phyloP scores from a whole-genome alignment of 2,113 vertebrate species.

The Pomatostomus ruficeps region DNA sequence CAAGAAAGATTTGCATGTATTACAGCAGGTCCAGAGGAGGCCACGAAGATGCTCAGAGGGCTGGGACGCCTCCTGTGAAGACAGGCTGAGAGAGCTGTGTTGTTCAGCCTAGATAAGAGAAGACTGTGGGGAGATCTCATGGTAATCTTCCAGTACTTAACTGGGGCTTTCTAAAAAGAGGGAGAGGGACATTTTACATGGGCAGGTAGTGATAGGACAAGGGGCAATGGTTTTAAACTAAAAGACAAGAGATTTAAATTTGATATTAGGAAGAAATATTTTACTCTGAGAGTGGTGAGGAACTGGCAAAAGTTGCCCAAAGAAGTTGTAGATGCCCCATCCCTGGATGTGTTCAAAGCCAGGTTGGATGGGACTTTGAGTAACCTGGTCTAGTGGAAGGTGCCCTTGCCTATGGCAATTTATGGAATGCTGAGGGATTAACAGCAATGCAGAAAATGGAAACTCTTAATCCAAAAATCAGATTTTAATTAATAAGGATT shows the following conservation, averaged over 20 bases:
- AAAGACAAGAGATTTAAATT: background rate
- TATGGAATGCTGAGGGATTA: background rate
- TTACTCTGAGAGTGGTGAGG: background rate
- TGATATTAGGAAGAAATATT: background rate
- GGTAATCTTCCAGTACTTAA: background rate
- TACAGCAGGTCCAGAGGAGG: background rate
- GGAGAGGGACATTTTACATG: background rate
- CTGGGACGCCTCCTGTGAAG: rapidly evolving
- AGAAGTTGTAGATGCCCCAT: background rate
- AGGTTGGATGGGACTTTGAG: background rate
- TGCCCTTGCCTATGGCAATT: background rate
- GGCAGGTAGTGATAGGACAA: background rate
- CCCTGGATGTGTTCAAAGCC: background rate
- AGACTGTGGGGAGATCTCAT: background rate
- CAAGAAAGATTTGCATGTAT: rapidly evolving
- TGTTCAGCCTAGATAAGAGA: background rate
- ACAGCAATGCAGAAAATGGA: background rate
- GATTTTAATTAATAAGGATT: background rate
- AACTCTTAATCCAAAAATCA: background rate
- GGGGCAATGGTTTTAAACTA: background rate
- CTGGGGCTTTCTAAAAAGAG: background rate
- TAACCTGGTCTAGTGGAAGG: background rate
- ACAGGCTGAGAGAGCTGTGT: background rate
- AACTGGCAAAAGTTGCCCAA: background rate
- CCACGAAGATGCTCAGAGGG: background rate